Evolutionary conservation across 1,140 invertebrate genomes (phyloP).

Genomic region (Diorhabda elongata): DNA sequence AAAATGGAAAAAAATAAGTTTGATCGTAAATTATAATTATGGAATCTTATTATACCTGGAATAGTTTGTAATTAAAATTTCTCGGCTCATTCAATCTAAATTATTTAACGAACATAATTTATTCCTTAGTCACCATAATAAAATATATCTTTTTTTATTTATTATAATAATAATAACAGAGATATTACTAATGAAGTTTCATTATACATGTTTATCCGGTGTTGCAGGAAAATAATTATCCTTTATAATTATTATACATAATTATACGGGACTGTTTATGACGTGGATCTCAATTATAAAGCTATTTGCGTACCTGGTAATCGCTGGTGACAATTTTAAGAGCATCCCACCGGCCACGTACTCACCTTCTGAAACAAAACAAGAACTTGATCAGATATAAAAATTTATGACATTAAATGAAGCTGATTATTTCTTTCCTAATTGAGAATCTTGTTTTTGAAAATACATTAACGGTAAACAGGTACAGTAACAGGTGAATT

Average conservation of each 20-base stretch:
- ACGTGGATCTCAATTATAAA: conserved; percentile 40
- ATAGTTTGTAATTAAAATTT: background rate
- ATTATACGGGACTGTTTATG: conserved; percentile 28
- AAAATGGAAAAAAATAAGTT: no score
- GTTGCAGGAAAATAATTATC: conserved; percentile 37
- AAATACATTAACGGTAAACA: no score
- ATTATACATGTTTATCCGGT: conserved; percentile 44
- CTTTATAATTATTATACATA: conserved; percentile 36
- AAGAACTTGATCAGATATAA: conserved; percentile 19
- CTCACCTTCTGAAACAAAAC: conserved; percentile 41
- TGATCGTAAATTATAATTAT: no score
- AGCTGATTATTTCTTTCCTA: no score
- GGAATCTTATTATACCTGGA: background rate
- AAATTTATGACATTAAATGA: no score
- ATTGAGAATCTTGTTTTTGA: no score
- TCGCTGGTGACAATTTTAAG: conserved; percentile 24
- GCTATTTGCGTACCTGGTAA: conserved; percentile 40
- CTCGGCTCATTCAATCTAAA: background rate
- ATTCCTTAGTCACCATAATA: conserved; percentile 6
- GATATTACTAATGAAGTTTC: conserved; percentile 34
- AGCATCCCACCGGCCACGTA: conserved; percentile 6
- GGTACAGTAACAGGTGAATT: no score
- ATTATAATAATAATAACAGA: conserved; percentile 13
- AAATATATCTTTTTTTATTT: conserved; percentile 13
- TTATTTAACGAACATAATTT: background rate